Base-by-base conservation (phyloP, 2,888 invertebrate species). In the Cheiracanthium punctorium region DNA sequence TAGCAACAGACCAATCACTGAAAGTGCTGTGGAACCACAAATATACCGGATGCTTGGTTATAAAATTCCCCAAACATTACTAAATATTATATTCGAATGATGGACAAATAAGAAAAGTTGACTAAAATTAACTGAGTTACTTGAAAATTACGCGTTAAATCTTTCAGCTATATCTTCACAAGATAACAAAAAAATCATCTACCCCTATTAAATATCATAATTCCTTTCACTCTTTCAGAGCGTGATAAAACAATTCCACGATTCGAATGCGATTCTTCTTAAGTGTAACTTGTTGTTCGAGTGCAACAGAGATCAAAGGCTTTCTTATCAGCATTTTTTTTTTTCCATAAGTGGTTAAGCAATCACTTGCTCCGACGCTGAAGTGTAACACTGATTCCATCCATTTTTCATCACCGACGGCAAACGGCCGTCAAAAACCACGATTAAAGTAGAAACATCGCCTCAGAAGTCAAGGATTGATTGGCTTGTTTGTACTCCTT, bases 391-490 rank as follows among this genome's bases (percentile, higher is more conserved):
- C 58, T 58, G 58, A 58, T 58, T 24, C 58, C 20, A 58, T 24
- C 4, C 58, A 58, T 58, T 58, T 58, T 58, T 58, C 58, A 58
- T 58, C 58, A 24, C 24, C 58, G 4, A 58, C 12, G 12, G 24
- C 58, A 58, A 58, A 58, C 58, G 58, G 58, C 58, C 58, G 58
- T 58, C 58, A 58, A 58, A 58, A 58, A 58, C 1, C 24, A 2
- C 24, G 58, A 58, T 58, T 58, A 58, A 58, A 58, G 58, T 58
- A 24, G 58, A 58, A 20, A 58, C 58, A 58, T 58, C 5, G 5
- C 58, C n/a, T 58, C 12, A 2, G 20, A 58, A 58, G 58, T 58
- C 58, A 58, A 58, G 58, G 58, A 58, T 58, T 58, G 58, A 58
- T 58, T 58, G 24, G 20, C 24, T 24, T 58, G 58, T 58, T 58